phyloP scores from a whole-genome alignment of 2,797 vertebrate genomes.

The Limosa lapponica region DNA sequence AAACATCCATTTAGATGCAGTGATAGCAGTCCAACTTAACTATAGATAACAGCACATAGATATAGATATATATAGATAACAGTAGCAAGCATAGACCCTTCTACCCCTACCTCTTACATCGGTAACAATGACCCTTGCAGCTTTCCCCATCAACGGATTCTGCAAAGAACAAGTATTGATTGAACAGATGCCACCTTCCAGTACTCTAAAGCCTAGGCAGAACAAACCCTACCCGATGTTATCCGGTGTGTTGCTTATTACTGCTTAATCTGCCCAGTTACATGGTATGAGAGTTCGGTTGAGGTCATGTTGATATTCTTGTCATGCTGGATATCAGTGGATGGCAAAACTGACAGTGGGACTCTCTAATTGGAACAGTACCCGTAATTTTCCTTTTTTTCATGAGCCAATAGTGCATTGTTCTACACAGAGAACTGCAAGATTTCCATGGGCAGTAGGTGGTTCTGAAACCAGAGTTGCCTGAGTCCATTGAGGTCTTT shows the following conservation, averaged over 20 bases:
- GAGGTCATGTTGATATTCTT: not conserved
- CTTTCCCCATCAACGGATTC: not conserved
- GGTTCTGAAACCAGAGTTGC: constrained; percentile 14
- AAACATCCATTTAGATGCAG: not conserved
- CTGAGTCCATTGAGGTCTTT: constrained; percentile 5
- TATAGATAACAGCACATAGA: not conserved
- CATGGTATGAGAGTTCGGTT: not conserved
- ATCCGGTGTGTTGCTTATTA: not conserved
- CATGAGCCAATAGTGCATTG: not conserved
- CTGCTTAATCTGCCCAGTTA: not conserved
- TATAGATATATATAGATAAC: too few species aligned
- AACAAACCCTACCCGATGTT: not conserved
- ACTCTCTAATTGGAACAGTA: not conserved
- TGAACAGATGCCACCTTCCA: not conserved
- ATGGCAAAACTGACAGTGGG: not conserved
- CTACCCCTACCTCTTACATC: not conserved
- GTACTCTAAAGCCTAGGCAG: not conserved
- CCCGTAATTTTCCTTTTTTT: not conserved
- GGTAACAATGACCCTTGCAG: not conserved
- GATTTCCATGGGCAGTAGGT: not conserved
- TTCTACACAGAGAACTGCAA: not conserved
- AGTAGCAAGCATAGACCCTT: not conserved
- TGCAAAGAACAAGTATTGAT: not conserved
- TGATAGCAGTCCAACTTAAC: not conserved
- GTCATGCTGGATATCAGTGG: not conserved